Evolutionary conservation across 23 tunicate species (phyloP), one percentile per base, ranked within the genome.

Genomic region (Phallusia fumigata): DNA sequence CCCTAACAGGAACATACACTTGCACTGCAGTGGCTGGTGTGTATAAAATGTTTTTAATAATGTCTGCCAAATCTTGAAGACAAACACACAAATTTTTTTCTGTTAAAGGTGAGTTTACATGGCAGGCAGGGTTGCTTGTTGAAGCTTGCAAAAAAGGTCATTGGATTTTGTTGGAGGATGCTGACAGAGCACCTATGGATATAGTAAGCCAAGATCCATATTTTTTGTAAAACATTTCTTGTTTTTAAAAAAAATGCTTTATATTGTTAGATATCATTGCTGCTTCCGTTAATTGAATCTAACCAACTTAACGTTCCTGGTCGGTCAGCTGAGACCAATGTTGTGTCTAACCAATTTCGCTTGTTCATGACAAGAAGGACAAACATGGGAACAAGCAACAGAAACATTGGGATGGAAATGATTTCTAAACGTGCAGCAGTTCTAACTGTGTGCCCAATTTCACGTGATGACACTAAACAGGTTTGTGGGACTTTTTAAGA

Each of bases 161-260:
- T 65, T 97, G 99, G 99, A 44, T 97, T 35, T 53, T 97, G 76
- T 64, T 97, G 36, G 99, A 97, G 52, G 99, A 97, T 50, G 83
- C 92, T 28, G 99, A 97, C 51, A 82, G 87, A 73, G 99, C 99
- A 44, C 98, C 98, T 40, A 80, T 86, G 87, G 98, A 94, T 79
- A 90, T 89, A 36, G 91, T 93, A 75, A 74, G 94, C 79, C 10
- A 13, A n/a, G n/a, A 3, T 64, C 8, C 5, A 40, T 40, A 10
- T 40, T 21, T 58, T 11, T 58, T 8, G 16, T 58, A 21, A 21
- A 58, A 58, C 16, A 32, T 36, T 75, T 30, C 11, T 18, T 75
- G 18, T 31, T 15, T 34, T 19, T 34, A 74, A 30, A 28, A 21
- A 74, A 19, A 19, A 11, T 74, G 13, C 32, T 74, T 33, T 31